Conservation (phyloP, 2,113 vertebrate genomes). For the Platycercus adscitus region DNA sequence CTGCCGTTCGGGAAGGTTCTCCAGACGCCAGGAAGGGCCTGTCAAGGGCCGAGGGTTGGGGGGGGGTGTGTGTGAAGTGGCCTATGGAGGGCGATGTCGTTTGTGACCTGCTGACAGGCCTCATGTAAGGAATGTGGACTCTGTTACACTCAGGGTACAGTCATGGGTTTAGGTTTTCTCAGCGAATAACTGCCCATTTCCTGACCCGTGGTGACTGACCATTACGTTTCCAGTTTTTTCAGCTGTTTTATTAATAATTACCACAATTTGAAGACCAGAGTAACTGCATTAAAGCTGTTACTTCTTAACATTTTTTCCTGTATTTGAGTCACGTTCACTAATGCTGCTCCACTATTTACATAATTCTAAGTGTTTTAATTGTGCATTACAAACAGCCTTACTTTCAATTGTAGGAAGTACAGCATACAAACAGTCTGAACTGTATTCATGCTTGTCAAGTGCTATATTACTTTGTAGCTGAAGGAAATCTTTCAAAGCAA, state of each 20-base stretch:
- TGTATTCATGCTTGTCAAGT: constrained; percentile 3
- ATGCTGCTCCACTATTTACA: background rate
- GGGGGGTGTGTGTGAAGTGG: background rate
- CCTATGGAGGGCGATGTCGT: background rate
- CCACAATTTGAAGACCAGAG: background rate
- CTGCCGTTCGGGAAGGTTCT: background rate
- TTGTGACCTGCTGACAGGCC: background rate
- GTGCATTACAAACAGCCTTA: background rate
- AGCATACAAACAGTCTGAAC: background rate
- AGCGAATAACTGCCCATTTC: accelerated
- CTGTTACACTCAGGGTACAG: accelerated
- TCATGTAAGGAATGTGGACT: background rate
- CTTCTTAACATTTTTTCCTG: background rate
- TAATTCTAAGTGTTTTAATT: background rate
- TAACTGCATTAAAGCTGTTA: background rate
- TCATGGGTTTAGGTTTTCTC: background rate
- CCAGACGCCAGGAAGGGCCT: accelerated
- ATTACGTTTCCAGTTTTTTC: background rate
- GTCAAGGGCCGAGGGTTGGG: accelerated
- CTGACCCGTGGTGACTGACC: accelerated
- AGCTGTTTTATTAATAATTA: background rate
- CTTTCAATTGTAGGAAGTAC: background rate
- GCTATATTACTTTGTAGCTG: background rate
- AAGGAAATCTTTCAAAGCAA: constrained; percentile 49
- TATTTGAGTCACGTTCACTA: background rate